Conservation (phyloP, 2,113 vertebrate species). For the Silurus glanis region DNA sequence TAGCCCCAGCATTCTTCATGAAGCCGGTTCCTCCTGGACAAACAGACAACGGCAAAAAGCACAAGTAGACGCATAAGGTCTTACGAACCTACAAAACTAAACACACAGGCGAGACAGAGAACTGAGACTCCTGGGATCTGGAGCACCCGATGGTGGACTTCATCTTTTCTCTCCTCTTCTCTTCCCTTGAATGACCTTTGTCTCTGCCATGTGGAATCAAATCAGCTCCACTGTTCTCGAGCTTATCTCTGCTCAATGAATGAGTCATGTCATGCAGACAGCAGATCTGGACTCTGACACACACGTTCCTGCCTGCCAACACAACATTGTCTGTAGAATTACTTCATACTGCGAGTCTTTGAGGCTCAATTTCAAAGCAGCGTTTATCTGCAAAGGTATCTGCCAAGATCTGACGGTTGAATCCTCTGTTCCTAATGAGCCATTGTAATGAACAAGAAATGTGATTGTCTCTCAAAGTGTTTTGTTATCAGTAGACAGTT, state of each 20-base stretch:
- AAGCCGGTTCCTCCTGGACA: conserved; percentile 42
- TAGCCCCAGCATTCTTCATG: conserved; percentile 77
- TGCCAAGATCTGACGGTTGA: neutral
- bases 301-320: conserved; percentile 27
- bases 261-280: conserved; percentile 43
- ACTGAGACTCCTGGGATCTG: neutral
- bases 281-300: conserved; percentile 47
- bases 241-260: conserved; percentile 40
- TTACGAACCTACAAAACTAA: neutral
- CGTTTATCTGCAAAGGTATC: neutral
- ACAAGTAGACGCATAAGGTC: conserved; percentile 62
- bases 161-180: neutral
- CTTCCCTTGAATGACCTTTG: neutral
- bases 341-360: conserved; percentile 16
- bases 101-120: neutral
- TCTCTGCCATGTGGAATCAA: conserved; percentile 57
- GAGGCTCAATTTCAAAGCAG: conserved; percentile 1
- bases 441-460: conserved; percentile 20
- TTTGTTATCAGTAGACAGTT: neutral
- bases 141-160: neutral
- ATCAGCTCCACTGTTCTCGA: conserved; percentile 51
- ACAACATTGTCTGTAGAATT: conserved; percentile 17
- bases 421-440: neutral
- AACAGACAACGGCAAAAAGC: conserved; percentile 73
- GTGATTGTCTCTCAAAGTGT: neutral